Base-by-base conservation (phyloP, 2,113 vertebrate genomes). In the Prunella fulvescens region DNA sequence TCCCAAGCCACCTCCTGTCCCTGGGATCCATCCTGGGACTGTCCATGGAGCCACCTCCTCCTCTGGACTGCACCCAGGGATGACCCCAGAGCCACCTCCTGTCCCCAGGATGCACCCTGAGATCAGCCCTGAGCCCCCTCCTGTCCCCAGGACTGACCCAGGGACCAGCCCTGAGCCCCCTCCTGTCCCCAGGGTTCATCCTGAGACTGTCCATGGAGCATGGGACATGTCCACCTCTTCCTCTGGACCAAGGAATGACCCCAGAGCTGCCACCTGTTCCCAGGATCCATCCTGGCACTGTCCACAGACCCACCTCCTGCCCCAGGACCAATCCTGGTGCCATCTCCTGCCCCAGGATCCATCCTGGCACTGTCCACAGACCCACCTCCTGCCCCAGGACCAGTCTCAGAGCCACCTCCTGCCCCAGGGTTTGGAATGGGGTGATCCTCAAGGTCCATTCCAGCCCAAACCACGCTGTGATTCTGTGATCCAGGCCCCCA, bases 141-240 rank as follows among this genome's bases (percentile, higher is more conserved):
- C n/a, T n/a, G n/a, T n/a, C n/a, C n/a, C n/a, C n/a, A n/a, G n/a
- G n/a, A n/a, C n/a, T n/a, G n/a, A n/a, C n/a, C n/a, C n/a, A n/a
- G n/a, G n/a, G n/a, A n/a, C n/a, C n/a, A n/a, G n/a, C n/a, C n/a
- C n/a, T n/a, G n/a, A 51, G 58, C 8, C 58, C 26, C n/a, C 54
- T 23, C 28, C n/a, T 48, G 72, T 2, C n/a, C 44, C 10, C 3
- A 0, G 17, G 8, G 1, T 42, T 37, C 37, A n/a, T 4, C 24
- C 60, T 54, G 47, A 31, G 6, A 53, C 3, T 12, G 23, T 16
- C 28, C 45, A 6, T 19, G 20, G 37, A 54, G 76, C 8, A n/a
- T n/a, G n/a, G n/a, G n/a, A n/a, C n/a, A n/a, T n/a, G n/a, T n/a
- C n/a, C 60, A 35, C 33, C 33, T 45, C 61, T 40, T 45, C 19